Conservation (phyloP, 2,888 invertebrate genomes). For the Nomada fucata region DNA sequence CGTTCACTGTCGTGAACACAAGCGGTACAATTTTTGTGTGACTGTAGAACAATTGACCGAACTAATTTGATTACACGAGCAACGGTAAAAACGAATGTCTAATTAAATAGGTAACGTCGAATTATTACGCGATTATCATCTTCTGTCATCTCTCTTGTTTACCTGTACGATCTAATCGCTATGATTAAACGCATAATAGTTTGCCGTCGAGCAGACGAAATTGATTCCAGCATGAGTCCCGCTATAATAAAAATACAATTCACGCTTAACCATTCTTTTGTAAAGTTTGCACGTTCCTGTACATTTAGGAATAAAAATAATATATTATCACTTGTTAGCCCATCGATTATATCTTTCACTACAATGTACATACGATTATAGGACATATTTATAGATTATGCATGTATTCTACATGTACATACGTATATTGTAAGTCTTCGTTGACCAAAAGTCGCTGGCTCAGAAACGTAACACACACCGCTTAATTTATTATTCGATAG, state of each 20-base stretch:
- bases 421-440: slow-evolving; percentile 38
- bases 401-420: slow-evolving; percentile 26
- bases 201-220: slow-evolving; percentile 3
- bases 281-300: slow-evolving; percentile 39
- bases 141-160: neutral
- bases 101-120: too few species aligned
- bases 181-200: slow-evolving; percentile 16
- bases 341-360: slow-evolving; percentile 34
- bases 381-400: slow-evolving; percentile 61
- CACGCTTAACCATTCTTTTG: slow-evolving; percentile 29
- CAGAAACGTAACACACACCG: neutral
- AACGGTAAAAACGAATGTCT: too few species aligned
- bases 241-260: slow-evolving; percentile 32
- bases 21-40: too few species aligned
- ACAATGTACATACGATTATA: slow-evolving; percentile 48
- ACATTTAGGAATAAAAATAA: slow-evolving; percentile 44
- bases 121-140: too few species aligned
- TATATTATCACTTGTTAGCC: slow-evolving; percentile 22
- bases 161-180: slow-evolving; percentile 1
- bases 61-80: too few species aligned
- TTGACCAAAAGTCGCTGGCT: slow-evolving; percentile 25
- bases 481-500: slow-evolving; percentile 35
- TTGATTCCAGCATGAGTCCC: slow-evolving; percentile 56
- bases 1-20: too few species aligned
- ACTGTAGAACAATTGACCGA: too few species aligned